These are phyloP conservation scores for Notoglanidium macrostoma DNA, from an alignment of 2,797 vertebrate species.

Conservation along the genomic window DNA sequence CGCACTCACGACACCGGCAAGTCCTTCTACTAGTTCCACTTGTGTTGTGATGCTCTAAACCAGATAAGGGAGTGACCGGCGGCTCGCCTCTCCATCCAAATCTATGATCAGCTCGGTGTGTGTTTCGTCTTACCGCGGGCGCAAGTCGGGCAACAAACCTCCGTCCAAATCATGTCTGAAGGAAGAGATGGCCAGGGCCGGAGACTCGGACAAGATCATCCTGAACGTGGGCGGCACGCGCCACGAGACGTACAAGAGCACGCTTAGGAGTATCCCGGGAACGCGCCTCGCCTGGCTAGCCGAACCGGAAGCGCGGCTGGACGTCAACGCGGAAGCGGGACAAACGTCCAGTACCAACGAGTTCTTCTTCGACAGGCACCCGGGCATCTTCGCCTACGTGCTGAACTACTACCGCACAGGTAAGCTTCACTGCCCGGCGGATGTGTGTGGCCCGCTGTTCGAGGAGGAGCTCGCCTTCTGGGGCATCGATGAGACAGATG, in stretches of 20 bases:
- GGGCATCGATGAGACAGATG: slow-evolving; percentile 97
- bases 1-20: slow-evolving; percentile 28
- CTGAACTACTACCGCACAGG: slow-evolving; percentile 98
- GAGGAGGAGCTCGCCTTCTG: slow-evolving; percentile 98
- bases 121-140: slow-evolving; percentile 98
- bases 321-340: slow-evolving; percentile 74
- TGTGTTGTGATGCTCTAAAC: slow-evolving; percentile 23
- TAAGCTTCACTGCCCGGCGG: slow-evolving; percentile 96
- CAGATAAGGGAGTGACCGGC: slow-evolving; percentile 46
- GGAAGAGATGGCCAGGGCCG: slow-evolving; percentile 94
- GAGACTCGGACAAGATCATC: slow-evolving; percentile 94
- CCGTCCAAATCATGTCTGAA: slow-evolving; percentile 98
- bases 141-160: slow-evolving; percentile 97
- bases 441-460: slow-evolving; percentile 96
- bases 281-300: slow-evolving; percentile 94
- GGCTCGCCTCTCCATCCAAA: slow-evolving; percentile 74
- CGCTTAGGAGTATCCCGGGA: slow-evolving; percentile 90
- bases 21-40: slow-evolving; percentile 46
- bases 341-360: slow-evolving; percentile 69
- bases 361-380: slow-evolving; percentile 96
- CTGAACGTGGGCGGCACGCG: slow-evolving; percentile 96
- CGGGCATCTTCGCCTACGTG: slow-evolving; percentile 95
- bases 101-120: slow-evolving; percentile 99
- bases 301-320: slow-evolving; percentile 81
- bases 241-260: slow-evolving; percentile 98